Conservation (phyloP, 2,797 vertebrate genomes). For the Falco naumanni region DNA sequence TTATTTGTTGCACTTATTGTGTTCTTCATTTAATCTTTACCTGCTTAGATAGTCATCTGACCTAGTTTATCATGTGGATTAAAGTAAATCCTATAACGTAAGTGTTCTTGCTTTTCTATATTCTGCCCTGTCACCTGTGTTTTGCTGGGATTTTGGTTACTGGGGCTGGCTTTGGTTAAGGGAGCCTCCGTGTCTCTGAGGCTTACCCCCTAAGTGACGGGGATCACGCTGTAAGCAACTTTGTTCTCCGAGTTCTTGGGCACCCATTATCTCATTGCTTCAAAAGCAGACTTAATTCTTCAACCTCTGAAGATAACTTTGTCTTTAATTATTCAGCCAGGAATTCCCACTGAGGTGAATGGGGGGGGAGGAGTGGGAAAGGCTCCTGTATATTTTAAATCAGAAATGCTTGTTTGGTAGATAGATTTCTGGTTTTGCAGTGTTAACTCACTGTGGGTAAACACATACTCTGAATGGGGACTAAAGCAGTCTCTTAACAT, state of each 20-base stretch:
- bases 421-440: background rate
- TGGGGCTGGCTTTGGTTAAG: constrained; percentile 42
- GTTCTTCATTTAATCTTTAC: constrained; percentile 52
- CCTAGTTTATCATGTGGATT: constrained; percentile 39
- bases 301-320: constrained; percentile 30
- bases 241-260: background rate
- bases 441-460: background rate
- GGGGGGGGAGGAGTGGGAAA: background rate
- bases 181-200: constrained; percentile 9
- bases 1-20: constrained; percentile 13
- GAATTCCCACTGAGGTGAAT: constrained; percentile 8
- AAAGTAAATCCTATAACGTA: constrained; percentile 39
- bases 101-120: constrained; percentile 22
- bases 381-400: background rate
- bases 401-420: background rate
- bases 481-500: background rate
- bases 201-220: constrained; percentile 8
- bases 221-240: constrained; percentile 44
- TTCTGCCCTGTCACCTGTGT: constrained; percentile 21
- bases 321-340: constrained; percentile 31
- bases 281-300: constrained; percentile 47
- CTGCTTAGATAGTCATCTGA: constrained; percentile 54
- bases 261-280: constrained; percentile 30
- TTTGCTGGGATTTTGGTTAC: constrained; percentile 52
- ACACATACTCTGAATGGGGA: background rate